Evolutionary conservation across 2,888 invertebrate genomes (phyloP).

Genomic region (Pseudoips prasinana): DNA sequence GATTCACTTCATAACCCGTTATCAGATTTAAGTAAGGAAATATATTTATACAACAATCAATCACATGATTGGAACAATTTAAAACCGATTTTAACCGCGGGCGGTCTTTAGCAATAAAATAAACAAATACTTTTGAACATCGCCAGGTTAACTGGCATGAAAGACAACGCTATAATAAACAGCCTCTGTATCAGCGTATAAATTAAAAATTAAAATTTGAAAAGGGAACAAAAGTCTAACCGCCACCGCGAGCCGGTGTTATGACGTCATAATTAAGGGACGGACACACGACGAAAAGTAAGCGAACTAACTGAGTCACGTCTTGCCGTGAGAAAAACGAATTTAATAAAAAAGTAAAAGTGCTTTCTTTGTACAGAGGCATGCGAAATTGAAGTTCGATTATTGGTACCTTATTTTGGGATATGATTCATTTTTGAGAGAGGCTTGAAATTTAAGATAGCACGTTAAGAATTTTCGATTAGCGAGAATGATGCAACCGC

Average conservation of each 20-base stretch:
- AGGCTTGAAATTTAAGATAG: constrained; percentile 67
- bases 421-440: constrained; percentile 71
- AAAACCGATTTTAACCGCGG: constrained; percentile 26
- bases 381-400: constrained; percentile 65
- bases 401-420: constrained; percentile 62
- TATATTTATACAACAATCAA: too few relatives aligned
- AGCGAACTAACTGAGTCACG: constrained; percentile 59
- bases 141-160: constrained; percentile 39
- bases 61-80: constrained; percentile 12
- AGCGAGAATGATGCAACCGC: constrained; percentile 60
- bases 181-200: constrained; percentile 59
- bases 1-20: too few relatives aligned
- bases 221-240: constrained; percentile 46
- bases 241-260: constrained; percentile 40
- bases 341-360: constrained; percentile 74
- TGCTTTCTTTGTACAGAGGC: constrained; percentile 73
- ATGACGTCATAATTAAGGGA: constrained; percentile 76
- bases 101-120: constrained; percentile 35
- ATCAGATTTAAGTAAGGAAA: too few relatives aligned
- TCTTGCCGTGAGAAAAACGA: constrained; percentile 62
- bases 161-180: constrained; percentile 54
- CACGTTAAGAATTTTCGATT: constrained; percentile 69
- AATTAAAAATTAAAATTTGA: constrained; percentile 46
- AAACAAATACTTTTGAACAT: constrained; percentile 31
- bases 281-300: constrained; percentile 51